phyloP scores from a whole-genome alignment of 1,140 invertebrate species.

The Cepaea nemoralis region DNA sequence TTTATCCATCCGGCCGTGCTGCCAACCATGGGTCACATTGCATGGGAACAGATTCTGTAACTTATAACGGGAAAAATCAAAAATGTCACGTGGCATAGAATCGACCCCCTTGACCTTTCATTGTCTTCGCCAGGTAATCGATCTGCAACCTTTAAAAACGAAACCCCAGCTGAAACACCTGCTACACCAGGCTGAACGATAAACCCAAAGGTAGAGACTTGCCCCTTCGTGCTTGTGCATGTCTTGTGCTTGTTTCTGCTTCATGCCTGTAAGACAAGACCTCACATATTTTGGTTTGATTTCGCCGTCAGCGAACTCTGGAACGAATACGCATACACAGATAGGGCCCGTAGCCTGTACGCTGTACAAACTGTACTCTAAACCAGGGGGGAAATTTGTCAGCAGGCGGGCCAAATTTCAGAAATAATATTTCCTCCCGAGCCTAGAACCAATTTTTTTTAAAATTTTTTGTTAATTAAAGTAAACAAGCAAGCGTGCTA shows the following conservation, averaged over 20 bases:
- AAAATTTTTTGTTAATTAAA: too few species aligned
- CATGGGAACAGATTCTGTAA: too few species aligned
- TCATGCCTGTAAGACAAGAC: not conserved
- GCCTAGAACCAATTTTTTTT: too few species aligned
- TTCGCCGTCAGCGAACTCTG: not conserved
- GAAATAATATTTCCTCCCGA: too few species aligned
- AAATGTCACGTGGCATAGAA: too few species aligned
- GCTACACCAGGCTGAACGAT: slow-evolving; percentile 27
- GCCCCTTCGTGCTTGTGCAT: not conserved
- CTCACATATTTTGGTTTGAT: not conserved
- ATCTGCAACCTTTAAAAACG: slow-evolving; percentile 42
- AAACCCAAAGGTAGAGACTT: slow-evolving; percentile 17
- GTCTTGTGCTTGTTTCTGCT: not conserved
- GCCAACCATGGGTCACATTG: too few species aligned
- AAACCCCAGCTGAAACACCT: slow-evolving; percentile 33
- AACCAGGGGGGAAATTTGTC: too few species aligned
- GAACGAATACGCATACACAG: not conserved
- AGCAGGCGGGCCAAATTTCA: not conserved
- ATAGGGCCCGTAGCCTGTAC: too few species aligned
- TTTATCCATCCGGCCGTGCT: too few species aligned
- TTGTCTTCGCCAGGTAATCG: slow-evolving; percentile 33
- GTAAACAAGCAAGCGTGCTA: too few species aligned
- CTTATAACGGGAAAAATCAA: too few species aligned
- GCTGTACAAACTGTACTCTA: not conserved
- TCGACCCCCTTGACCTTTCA: too few species aligned